These are phyloP conservation scores for Diarsia brunnea DNA, from an alignment of 2,888 invertebrate species.

Conservation along the genomic window DNA sequence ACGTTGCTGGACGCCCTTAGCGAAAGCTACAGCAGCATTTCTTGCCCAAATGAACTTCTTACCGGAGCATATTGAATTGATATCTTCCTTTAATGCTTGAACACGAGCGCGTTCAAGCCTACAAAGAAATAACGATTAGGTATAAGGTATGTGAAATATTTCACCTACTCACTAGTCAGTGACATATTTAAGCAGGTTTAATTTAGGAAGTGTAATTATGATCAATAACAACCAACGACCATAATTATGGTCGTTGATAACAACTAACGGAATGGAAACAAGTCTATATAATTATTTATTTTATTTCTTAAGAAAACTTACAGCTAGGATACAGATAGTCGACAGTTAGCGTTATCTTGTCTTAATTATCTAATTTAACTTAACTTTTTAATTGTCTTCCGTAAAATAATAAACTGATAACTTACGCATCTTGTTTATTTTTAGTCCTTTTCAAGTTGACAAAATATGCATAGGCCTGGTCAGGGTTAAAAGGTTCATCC, in stretches of 20 bases:
- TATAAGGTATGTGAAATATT: not conserved
- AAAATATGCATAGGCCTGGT: conserved; percentile 87
- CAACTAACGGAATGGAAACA: not conserved
- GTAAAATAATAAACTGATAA: conserved; percentile 9
- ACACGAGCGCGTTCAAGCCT: conserved; percentile 66
- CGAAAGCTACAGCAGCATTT: conserved; percentile 85
- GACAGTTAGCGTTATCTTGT: too few species aligned
- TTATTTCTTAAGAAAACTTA: too few species aligned
- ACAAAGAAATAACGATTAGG: conserved; percentile 13
- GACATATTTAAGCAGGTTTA: not conserved
- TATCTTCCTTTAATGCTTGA: conserved; percentile 79
- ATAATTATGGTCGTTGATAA: too few species aligned
- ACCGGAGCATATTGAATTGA: conserved; percentile 77
- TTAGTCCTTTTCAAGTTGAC: conserved; percentile 81
- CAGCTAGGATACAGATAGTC: too few species aligned
- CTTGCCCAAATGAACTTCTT: conserved; percentile 84
- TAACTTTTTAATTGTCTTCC: not conserved
- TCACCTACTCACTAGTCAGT: not conserved
- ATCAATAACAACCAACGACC: not conserved
- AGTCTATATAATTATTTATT: too few species aligned
- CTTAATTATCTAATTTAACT: too few species aligned
- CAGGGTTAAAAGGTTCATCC: conserved; percentile 87
- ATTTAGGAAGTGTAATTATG: not conserved
- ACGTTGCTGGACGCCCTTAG: conserved; percentile 83
- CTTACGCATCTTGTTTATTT: conserved; percentile 78